Conservation (phyloP, 2,113 vertebrate species). For the Dicrurus megarhynchus region DNA sequence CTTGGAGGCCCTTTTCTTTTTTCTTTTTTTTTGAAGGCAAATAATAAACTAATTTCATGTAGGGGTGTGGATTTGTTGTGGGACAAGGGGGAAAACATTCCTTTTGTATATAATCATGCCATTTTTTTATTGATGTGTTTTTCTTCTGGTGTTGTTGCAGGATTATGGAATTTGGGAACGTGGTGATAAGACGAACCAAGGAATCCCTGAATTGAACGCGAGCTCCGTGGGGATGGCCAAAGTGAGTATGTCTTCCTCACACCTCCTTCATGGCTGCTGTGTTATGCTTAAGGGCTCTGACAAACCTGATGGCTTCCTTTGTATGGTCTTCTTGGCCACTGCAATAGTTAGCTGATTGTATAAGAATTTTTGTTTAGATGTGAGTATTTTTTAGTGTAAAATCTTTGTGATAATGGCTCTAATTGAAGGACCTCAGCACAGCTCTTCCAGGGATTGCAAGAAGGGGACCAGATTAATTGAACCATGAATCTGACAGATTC, state of each 20-base stretch:
- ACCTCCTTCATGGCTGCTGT: neutral
- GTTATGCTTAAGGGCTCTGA: neutral
- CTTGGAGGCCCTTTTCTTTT: neutral
- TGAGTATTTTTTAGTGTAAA: neutral
- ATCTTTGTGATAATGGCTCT: neutral
- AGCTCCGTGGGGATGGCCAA: conserved; percentile 99
- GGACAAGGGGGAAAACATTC: neutral
- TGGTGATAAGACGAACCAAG: conserved; percentile 98
- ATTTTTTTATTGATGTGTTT: neutral
- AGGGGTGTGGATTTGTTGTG: neutral
- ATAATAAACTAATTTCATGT: neutral
- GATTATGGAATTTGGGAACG: conserved; percentile 99
- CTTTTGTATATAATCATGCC: neutral
- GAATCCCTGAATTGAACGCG: conserved; percentile 93
- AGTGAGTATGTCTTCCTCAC: conserved; percentile 69
- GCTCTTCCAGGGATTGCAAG: neutral
- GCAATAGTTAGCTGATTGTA: neutral
- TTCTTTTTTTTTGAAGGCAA: neutral
- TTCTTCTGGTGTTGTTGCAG: conserved; percentile 63
- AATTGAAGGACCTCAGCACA: neutral
- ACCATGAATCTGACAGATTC: neutral
- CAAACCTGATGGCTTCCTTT: neutral
- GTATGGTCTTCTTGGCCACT: neutral
- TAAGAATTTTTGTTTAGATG: neutral
- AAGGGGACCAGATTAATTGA: neutral